Conservation (phyloP, 2,888 invertebrate genomes). For the Euspilapteryx auroguttella region DNA sequence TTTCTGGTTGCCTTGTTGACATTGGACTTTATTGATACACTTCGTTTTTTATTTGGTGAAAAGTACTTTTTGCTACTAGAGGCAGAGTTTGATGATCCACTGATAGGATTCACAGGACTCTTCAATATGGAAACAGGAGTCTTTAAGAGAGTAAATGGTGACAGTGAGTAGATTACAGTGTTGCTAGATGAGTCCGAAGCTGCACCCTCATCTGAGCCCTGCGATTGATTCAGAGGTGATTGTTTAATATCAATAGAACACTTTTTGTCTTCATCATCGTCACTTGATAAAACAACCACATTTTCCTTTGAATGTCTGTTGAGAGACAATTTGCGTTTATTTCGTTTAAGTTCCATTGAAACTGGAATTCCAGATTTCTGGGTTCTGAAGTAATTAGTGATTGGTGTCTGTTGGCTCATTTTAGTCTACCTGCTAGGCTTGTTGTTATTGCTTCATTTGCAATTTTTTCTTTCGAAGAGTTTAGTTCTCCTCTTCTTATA, state of each 20-base stretch:
- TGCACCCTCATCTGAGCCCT: neutral
- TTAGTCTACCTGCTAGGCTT: no score
- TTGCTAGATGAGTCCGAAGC: conserved; percentile 1
- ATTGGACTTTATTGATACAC: conserved; percentile 14
- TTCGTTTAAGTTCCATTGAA: neutral
- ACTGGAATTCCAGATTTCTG: neutral
- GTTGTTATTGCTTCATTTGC: no score
- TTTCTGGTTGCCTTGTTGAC: conserved; percentile 20
- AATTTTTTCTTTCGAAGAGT: no score
- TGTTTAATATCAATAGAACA: neutral
- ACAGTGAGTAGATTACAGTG: conserved; percentile 2
- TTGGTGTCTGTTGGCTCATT: conserved; percentile 16
- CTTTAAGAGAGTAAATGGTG: neutral
- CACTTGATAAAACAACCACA: conserved; percentile 2
- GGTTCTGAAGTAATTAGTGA: conserved; percentile 17
- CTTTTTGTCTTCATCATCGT: conserved; percentile 1
- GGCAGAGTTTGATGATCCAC: neutral
- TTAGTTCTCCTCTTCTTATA: no score
- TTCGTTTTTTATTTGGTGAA: conserved; percentile 10
- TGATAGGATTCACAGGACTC: neutral
- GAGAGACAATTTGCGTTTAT: neutral
- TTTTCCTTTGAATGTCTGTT: neutral
- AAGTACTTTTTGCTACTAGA: conserved; percentile 4
- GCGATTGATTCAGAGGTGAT: neutral
- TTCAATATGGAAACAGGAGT: neutral